Evolutionary conservation across 2,113 vertebrate species (phyloP), one percentile per base, ranked within the genome.

Genomic region (Seriola quinqueradiata): DNA sequence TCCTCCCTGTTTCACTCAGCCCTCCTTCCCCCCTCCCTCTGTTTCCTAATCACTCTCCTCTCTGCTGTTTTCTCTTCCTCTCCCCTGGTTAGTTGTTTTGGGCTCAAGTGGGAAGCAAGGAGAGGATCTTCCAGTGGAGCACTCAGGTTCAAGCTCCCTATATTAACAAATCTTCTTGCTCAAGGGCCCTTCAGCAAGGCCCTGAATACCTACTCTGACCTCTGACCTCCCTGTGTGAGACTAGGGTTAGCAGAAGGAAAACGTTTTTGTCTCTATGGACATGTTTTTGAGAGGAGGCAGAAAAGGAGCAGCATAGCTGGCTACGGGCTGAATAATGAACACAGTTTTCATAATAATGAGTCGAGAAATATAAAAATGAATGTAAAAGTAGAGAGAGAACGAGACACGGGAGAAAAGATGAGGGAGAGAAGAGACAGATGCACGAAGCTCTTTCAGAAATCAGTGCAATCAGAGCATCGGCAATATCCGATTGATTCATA

Each of bases 401-500:
- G 1, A 74, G 55, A 17, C 14, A n/a, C 34, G 42, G 42, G 1
- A 16, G 54, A 72, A 25, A 16, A 44, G 23, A 54, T 1, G 50
- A 69, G 6, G 19, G 69, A 32, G 61, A 5, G 2, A 40, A 12
- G 34, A 64, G 70, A 28, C 42, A 16, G 50, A 32, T 16, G 16
- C 54, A 25, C 16, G 1, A 60, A 74, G 69, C 16, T 38, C 66
- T 59, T 65, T 25, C 73, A 72, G 38, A 54, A 85, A 84, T 86
- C 82, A 83, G 25, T 80, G 67, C 77, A 81, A 75, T 89, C 85
- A 77, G 60, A 72, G 81, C 83, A 68, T 88, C 71, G 25, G 82
- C 75, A 84, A 86, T 84, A 86, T 86, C 83, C 61, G 42, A 91
- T 88, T 83, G 81, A 90, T 87, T 90, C 63, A 71, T 16, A 58